Evolutionary conservation across 2,888 invertebrate species (phyloP).

Genomic region (Agrochola macilenta): DNA sequence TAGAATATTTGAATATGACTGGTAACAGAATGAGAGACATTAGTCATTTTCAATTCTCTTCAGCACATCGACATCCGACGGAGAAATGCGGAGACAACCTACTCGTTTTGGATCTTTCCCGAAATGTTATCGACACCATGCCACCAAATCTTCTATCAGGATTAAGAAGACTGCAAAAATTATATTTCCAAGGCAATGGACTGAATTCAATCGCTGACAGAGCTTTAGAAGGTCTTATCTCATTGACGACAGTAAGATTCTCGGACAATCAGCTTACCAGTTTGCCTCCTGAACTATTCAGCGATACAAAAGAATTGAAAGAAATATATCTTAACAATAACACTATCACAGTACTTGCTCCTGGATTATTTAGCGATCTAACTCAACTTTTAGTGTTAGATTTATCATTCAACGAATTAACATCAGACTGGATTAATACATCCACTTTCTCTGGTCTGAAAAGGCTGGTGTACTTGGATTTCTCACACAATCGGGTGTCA

Average conservation of each 20-base stretch:
- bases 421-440: slow-evolving; percentile 95
- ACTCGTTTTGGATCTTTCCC: slow-evolving; percentile 93
- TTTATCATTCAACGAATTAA: slow-evolving; percentile 94
- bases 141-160: slow-evolving; percentile 94
- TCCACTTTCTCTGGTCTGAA: slow-evolving; percentile 95
- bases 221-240: slow-evolving; percentile 93
- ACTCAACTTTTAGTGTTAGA: slow-evolving; percentile 94
- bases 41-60: slow-evolving; percentile 93
- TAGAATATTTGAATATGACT: slow-evolving; percentile 95
- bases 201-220: slow-evolving; percentile 94
- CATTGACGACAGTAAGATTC: slow-evolving; percentile 93
- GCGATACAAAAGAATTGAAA: slow-evolving; percentile 94
- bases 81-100: slow-evolving; percentile 93
- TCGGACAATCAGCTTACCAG: slow-evolving; percentile 95
- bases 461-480: slow-evolving; percentile 94
- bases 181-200: slow-evolving; percentile 94
- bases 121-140: slow-evolving; percentile 94
- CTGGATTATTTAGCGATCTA: slow-evolving; percentile 94
- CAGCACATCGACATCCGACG: slow-evolving; percentile 89
- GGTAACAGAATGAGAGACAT: slow-evolving; percentile 95
- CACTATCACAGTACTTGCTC: slow-evolving; percentile 94
- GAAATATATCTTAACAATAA: slow-evolving; percentile 96
- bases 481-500: slow-evolving; percentile 94
- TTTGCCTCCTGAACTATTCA: slow-evolving; percentile 95
- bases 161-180: slow-evolving; percentile 92